Evolutionary conservation across 2,113 vertebrate species (phyloP), one percentile per base, ranked within the genome.

Genomic region (Paracanthobrama guichenoti): DNA sequence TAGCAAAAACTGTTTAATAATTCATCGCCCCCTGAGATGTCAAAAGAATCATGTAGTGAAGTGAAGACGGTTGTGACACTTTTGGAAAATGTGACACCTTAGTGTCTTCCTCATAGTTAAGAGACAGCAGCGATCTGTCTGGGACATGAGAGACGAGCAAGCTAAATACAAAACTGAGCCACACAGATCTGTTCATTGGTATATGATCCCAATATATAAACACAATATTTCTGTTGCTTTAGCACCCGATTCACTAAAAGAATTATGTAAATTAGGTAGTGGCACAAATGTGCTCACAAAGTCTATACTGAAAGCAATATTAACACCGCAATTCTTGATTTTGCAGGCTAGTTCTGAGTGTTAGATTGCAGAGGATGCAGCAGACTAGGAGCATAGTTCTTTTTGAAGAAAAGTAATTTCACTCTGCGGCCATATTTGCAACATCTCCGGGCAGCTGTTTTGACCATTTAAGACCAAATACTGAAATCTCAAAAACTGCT

Each of bases 21-120:
- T 82, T 87, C 74, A 87, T 85, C 55, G 11, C 64, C 69, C 64
- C 28, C 44, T 26, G 72, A 82, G 31, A 82, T 87, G 48, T 66
- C 74, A 85, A 79, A 81, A 85, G 46, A 84, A 76, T 81, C 69
- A 71, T 39, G 79, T 50, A 28, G 31, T 39, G 55, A 77, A 60
- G 57, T 48, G 39, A 66, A 62, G 83, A 72, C 6, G 20, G 44
- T 46, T 85, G 24, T 75, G 83, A 79, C 74, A 82, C 42, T 57
- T 62, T 55, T 50, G 59, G 71, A 69, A 85, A 78, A 83, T 85
- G 14, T 85, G 53, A 82, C 20, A 66, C 14, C 46, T 74, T 55
- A 42, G 80, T 79, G 69, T 74, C 62, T 13, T 71, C 79, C 73
- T 59, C 46, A 22, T 28, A 24, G 28, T 39, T 79, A 79, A 78